Conservation (phyloP, 2,113 vertebrate species). For the zebrafish (Danio rerio) region GRCz12tu NC_133185.1:38012001-38012500, state of each 20-base stretch:
- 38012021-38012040: slow-evolving; percentile 55
- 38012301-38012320: slow-evolving; percentile 1
- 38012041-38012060: slow-evolving; percentile 73
- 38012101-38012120: slow-evolving; percentile 78
- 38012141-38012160: background rate
- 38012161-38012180: background rate
- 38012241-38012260: background rate
- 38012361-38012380: background rate
- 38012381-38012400: background rate
- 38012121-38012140: slow-evolving; percentile 49
- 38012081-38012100: slow-evolving; percentile 92
- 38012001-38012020: slow-evolving; percentile 82
- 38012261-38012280: background rate
- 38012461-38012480: background rate
- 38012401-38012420: background rate
- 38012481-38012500: background rate
- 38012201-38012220: background rate
- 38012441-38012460: background rate
- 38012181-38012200: background rate
- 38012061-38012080: slow-evolving; percentile 90
- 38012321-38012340: background rate
- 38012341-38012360: background rate
- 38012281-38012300: background rate
- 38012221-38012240: background rate
- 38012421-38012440: background rate